phyloP scores from a whole-genome alignment of 2,888 invertebrate species.

The Xanthia icteritia region DNA sequence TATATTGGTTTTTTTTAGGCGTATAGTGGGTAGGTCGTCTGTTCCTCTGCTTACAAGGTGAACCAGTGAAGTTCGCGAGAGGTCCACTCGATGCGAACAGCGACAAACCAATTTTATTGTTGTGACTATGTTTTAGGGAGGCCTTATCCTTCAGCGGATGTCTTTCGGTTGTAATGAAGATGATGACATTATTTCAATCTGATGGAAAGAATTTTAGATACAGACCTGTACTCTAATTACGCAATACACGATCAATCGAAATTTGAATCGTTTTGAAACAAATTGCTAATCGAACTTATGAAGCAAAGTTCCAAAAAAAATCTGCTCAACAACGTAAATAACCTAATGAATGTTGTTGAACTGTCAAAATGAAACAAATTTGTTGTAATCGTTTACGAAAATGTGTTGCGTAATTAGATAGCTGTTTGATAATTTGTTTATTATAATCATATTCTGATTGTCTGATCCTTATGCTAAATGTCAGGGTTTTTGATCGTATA shows the following conservation, averaged over 20 bases:
- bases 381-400: no score
- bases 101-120: neutral
- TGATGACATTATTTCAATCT: neutral
- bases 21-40: no score
- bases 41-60: neutral
- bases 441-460: neutral
- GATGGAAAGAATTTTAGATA: conserved; percentile 2
- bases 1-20: neutral
- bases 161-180: neutral
- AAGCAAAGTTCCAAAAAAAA: no score
- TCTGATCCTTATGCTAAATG: conserved; percentile 39
- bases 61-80: neutral
- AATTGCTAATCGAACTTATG: no score
- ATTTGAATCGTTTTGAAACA: no score
- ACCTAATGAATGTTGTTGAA: no score
- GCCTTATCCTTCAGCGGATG: no score
- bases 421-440: neutral
- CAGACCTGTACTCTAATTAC: no score
- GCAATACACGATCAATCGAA: no score
- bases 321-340: no score
- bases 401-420: no score
- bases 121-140: neutral
- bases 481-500: conserved; percentile 38
- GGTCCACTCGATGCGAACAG: neutral
- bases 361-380: no score